Evolutionary conservation across 2,797 vertebrate species (phyloP), one percentile per base, ranked within the genome.

Genomic region (Anabas testudineus): DNA sequence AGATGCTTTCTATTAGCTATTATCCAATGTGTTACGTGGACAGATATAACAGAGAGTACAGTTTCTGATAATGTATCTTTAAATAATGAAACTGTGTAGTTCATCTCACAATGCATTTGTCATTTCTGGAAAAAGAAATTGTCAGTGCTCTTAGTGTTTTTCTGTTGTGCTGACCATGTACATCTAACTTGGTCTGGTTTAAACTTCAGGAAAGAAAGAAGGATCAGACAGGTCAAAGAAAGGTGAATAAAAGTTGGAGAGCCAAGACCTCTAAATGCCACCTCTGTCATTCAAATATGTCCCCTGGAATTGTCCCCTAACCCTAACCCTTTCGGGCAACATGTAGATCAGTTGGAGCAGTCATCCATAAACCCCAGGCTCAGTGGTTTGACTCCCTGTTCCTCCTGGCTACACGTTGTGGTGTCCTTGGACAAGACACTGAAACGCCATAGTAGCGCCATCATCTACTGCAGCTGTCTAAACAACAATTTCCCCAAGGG

Each of bases 1-100:
- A 53, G 48, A 60, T 86, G 68, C 34, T 83, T 88, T 79, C 69
- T 41, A 87, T 91, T 79, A 88, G 45, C 22, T n/a, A n/a, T n/a
- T n/a, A n/a, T n/a, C n/a, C n/a, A n/a, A n/a, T n/a, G n/a, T n/a
- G n/a, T n/a, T n/a, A n/a, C n/a, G n/a, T n/a, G n/a, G n/a, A n/a
- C n/a, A n/a, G n/a, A n/a, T n/a, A n/a, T n/a, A n/a, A n/a, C n/a
- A n/a, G 18, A 30, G 19, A 45, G 32, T 53, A 34, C 14, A 39
- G 51, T 19, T 51, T 3, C 19, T n/a, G 41, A n/a, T 65, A 8
- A 62, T 57, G 18, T 16, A 58, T 57, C 15, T 46, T 58, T 37
- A 41, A 51, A 65, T 56, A 34, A 10, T 10, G 34, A 7, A 34
- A 4, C 5, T 10, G 34, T 5, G 24, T 16, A 49, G 46, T 53